Conservation (phyloP, 2,113 vertebrate genomes). For the Heloderma charlesbogerti region DNA sequence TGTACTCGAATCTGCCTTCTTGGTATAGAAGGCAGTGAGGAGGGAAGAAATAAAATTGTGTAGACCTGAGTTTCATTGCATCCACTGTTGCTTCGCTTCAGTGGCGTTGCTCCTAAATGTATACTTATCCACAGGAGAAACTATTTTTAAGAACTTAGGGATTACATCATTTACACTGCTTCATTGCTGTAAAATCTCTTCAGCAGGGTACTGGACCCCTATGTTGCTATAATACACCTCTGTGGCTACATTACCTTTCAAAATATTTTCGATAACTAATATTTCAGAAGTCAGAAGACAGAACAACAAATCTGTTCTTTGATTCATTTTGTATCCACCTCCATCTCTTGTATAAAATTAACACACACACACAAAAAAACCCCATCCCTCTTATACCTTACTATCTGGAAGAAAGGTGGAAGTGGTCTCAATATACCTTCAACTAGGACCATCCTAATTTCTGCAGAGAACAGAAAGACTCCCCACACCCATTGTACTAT, state of each 20-base stretch:
- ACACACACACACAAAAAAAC: neutral
- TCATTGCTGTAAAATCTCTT: neutral
- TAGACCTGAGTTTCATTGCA: neutral
- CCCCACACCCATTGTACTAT: neutral
- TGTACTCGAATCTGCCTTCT: neutral
- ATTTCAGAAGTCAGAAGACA: rapidly evolving
- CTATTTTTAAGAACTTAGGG: neutral
- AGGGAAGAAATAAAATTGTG: neutral
- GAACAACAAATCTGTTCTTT: neutral
- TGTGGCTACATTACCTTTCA: neutral
- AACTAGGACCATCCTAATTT: neutral
- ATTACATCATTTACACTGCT: neutral
- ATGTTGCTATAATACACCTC: neutral
- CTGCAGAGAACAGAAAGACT: neutral
- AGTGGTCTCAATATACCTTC: neutral
- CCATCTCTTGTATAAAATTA: neutral
- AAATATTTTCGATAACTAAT: neutral
- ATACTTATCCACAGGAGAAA: neutral
- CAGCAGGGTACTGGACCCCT: neutral
- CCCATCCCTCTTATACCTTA: neutral
- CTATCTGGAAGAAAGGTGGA: neutral
- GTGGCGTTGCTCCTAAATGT: slow-evolving; percentile 9
- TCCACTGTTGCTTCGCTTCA: rapidly evolving
- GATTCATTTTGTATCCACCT: neutral
- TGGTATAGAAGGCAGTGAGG: rapidly evolving